Percentiles rank a stretch among this genome's conserved stretches.
Evolutionary conservation across 2,888 invertebrate species (phyloP).

Genomic region (Maniola hyperantus): DNA sequence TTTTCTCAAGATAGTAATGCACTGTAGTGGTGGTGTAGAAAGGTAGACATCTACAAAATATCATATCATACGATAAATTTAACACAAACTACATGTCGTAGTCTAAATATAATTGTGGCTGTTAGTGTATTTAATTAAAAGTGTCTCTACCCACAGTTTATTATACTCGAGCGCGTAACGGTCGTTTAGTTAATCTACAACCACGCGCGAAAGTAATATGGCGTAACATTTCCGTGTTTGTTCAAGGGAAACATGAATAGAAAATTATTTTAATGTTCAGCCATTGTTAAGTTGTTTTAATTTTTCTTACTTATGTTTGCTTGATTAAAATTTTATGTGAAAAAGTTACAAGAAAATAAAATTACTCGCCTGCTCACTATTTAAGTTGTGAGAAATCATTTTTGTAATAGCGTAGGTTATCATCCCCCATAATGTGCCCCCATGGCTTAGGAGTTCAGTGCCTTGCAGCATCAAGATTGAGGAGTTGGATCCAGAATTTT

Average conservation of each 20-base stretch:
- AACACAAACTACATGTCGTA: constrained; percentile 18
- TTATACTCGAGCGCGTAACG: constrained; percentile 33
- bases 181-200: constrained; percentile 34
- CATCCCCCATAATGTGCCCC: too few species aligned
- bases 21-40: too few species aligned
- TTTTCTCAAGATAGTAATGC: too few species aligned
- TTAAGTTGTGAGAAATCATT: too few species aligned
- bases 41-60: too few species aligned
- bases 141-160: constrained; percentile 33
- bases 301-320: constrained; percentile 2
- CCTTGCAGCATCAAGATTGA: too few species aligned
- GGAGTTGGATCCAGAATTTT: too few species aligned
- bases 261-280: constrained; percentile 13
- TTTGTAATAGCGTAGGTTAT: too few species aligned
- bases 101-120: constrained; percentile 21
- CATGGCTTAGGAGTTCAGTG: too few species aligned
- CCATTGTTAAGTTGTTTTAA: constrained; percentile 16
- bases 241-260: constrained; percentile 17
- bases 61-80: background rate
- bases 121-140: constrained; percentile 42
- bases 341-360: background rate
- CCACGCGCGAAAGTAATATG: constrained; percentile 24
- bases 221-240: constrained; percentile 23
- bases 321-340: constrained; percentile 3
- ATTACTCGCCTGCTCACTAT: background rate